Percentiles rank a stretch among this genome's conserved stretches.
These are phyloP conservation scores for Rotaria magnacalcarata DNA, from an alignment of 2,888 invertebrate genomes.

Conservation along the genomic window DNA sequence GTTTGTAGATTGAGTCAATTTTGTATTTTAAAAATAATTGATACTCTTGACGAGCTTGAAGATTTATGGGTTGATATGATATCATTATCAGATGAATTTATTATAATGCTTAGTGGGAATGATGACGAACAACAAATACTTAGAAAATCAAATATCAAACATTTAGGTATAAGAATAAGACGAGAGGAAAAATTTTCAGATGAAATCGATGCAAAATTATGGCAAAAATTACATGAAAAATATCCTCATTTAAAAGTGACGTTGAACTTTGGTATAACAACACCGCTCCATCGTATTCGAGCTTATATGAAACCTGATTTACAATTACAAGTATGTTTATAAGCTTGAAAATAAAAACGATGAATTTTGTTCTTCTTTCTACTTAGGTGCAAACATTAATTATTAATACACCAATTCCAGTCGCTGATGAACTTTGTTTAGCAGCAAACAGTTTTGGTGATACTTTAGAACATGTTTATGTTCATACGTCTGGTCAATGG, in stretches of 20 bases:
- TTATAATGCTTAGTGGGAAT: neutral
- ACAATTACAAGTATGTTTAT: conserved; percentile 6
- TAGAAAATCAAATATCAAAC: neutral
- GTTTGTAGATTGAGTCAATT: neutral
- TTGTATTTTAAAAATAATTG: conserved; percentile 5
- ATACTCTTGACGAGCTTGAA: neutral
- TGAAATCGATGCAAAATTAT: neutral
- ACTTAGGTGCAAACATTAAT: conserved; percentile 14
- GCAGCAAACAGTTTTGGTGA: conserved; percentile 19
- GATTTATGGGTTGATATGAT: conserved; percentile 30
- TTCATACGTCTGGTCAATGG: neutral
- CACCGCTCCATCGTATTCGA: neutral
- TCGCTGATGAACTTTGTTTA: neutral
- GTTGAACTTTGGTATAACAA: conserved; percentile 30
- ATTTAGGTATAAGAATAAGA: conserved; percentile 17
- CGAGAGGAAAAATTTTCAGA: conserved; percentile 30
- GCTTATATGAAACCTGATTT: neutral
- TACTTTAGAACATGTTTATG: conserved; percentile 11
- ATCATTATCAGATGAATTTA: conserved; percentile 5
- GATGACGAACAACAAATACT: neutral
- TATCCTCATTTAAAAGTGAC: neutral
- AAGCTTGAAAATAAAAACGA: no score
- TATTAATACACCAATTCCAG: neutral
- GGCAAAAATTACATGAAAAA: neutral
- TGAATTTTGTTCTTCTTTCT: neutral